Conservation (phyloP, 2,888 invertebrate species). For the Eudasyphora cyanicolor region DNA sequence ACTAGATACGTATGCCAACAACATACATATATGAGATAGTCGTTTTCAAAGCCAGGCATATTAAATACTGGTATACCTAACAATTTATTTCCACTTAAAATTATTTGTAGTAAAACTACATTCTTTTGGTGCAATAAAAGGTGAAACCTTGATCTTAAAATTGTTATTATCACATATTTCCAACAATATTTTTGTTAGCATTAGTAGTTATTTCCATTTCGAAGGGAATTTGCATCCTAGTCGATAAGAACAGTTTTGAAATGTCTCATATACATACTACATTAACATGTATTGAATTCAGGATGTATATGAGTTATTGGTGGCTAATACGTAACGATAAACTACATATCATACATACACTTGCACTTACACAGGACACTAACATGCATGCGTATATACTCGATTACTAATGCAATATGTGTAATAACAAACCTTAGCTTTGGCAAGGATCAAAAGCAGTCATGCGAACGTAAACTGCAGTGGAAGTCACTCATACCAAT, state of each 20-base stretch:
- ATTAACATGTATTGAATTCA: neutral
- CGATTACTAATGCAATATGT: neutral
- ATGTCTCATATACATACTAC: neutral
- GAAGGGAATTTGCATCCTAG: no score
- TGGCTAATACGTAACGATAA: slow-evolving; percentile 10
- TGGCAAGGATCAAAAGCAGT: neutral
- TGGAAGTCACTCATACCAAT: neutral
- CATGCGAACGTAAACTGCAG: slow-evolving; percentile 12
- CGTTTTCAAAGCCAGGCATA: no score
- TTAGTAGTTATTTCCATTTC: no score
- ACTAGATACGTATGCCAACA: no score
- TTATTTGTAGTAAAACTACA: no score
- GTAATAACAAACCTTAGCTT: neutral
- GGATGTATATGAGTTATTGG: slow-evolving; percentile 13
- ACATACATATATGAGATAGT: no score
- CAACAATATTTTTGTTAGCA: neutral
- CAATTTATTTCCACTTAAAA: no score
- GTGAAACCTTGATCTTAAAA: no score
- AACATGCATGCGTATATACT: no score
- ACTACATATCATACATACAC: neutral
- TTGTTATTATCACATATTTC: neutral
- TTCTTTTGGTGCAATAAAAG: no score
- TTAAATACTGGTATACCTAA: no score
- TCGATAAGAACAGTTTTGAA: no score
- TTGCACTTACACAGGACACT: neutral